phyloP scores from a whole-genome alignment of 2,888 invertebrate species.

The Amphipoea oculea region DNA sequence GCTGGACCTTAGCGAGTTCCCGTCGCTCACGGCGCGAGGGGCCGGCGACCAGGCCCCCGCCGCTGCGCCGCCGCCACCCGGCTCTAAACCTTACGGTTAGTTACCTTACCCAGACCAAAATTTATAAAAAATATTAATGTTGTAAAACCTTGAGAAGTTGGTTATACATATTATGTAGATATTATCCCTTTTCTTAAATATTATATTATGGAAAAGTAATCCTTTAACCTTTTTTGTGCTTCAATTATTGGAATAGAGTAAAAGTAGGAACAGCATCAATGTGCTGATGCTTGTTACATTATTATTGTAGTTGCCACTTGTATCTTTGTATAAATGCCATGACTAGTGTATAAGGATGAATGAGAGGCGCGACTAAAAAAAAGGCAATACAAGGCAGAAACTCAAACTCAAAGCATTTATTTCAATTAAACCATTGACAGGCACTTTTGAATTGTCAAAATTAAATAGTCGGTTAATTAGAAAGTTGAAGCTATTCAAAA shows the following conservation, averaged over 20 bases:
- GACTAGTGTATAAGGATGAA: not conserved
- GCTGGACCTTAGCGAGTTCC: slow-evolving; percentile 97
- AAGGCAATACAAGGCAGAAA: not conserved
- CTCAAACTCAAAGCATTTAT: no score
- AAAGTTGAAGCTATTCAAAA: no score
- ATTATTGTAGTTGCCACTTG: not conserved
- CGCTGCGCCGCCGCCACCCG: slow-evolving; percentile 96
- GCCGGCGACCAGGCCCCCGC: slow-evolving; percentile 94
- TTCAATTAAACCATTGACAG: no score
- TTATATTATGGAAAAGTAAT: not conserved
- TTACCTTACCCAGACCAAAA: not conserved
- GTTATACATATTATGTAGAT: not conserved
- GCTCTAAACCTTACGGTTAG: slow-evolving; percentile 97
- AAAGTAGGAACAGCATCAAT: not conserved
- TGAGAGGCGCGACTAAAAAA: not conserved
- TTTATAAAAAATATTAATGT: not conserved
- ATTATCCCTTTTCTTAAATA: not conserved
- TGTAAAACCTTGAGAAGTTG: not conserved
- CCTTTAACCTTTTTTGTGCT: not conserved
- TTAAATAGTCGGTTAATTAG: no score
- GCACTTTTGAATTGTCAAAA: no score
- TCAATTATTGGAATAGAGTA: not conserved
- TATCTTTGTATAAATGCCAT: not conserved
- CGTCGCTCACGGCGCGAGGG: slow-evolving; percentile 96
- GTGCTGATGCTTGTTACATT: not conserved